Conservation (phyloP, 2,113 vertebrate species). For the Leptobrachium leishanense region DNA sequence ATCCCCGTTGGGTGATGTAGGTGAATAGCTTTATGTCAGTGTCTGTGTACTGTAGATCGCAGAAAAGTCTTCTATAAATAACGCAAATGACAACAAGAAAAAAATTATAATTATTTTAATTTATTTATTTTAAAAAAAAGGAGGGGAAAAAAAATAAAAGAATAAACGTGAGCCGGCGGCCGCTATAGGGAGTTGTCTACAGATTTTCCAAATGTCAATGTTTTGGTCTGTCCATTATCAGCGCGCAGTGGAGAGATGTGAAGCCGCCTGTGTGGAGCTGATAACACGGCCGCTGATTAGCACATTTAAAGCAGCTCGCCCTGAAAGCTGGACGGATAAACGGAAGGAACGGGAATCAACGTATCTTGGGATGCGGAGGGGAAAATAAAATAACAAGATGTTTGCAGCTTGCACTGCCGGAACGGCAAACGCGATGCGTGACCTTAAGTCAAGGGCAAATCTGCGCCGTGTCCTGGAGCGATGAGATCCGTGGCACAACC, state of each 20-base stretch:
- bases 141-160: neutral
- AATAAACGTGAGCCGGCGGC: neutral
- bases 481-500: too few species aligned
- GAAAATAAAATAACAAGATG: neutral
- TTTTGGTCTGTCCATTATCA: conserved; percentile 40
- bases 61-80: too few species aligned
- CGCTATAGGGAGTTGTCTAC: conserved; percentile 9
- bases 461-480: neutral
- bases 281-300: conserved; percentile 26
- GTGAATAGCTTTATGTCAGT: too few species aligned
- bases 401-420: neutral
- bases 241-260: conserved; percentile 1
- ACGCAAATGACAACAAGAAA: neutral
- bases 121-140: neutral
- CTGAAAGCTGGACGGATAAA: neutral
- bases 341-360: neutral
- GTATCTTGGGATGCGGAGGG: neutral
- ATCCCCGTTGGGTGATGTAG: too few species aligned
- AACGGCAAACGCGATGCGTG: neutral
- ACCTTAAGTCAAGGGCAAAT: conserved; percentile 47
- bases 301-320: neutral
- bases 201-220: conserved; percentile 35
- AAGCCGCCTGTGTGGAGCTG: conserved; percentile 16
- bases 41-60: too few species aligned
- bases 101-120: neutral